A percentile compares a stretch with the other conserved stretches of the same genome.
These are phyloP conservation scores for Platyscapa corneri DNA, from an alignment of 1,140 invertebrate species.

Conservation along the genomic window DNA sequence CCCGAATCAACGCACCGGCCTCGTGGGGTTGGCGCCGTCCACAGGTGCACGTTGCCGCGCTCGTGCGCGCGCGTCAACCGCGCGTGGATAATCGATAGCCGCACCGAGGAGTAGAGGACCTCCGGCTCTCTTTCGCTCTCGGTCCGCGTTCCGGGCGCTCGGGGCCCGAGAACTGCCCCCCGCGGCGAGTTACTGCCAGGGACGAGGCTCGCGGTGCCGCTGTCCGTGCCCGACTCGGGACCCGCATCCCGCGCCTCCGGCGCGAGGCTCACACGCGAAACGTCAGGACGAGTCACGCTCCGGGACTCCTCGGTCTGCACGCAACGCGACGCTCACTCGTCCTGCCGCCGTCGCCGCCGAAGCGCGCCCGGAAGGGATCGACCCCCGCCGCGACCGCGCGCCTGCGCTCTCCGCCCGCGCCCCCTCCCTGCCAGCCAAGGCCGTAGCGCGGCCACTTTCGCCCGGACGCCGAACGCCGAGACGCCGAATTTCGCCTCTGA, in stretches of 20 bases:
- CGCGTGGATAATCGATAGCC: neutral
- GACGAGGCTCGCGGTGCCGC: neutral
- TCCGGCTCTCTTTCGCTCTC: neutral
- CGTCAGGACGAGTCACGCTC: constrained; percentile 7
- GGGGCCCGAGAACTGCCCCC: neutral
- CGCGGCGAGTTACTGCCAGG: neutral
- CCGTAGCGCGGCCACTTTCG: neutral
- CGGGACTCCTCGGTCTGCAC: neutral
- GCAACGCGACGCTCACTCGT: constrained; percentile 20
- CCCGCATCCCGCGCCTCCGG: constrained; percentile 4
- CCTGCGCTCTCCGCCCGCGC: neutral
- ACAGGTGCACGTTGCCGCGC: constrained; percentile 13
- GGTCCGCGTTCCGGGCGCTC: neutral
- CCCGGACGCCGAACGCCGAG: neutral
- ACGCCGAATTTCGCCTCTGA: neutral
- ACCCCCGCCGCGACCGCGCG: neutral
- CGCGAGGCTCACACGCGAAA: constrained; percentile 19
- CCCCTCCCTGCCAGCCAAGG: neutral
- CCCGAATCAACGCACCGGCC: neutral
- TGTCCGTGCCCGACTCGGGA: neutral
- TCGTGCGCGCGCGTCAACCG: neutral
- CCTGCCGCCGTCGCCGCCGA: neutral
- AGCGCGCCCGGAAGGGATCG: neutral
- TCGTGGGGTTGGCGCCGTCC: neutral
- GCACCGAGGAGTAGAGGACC: neutral